Base-by-base conservation (phyloP, 2,797 vertebrate species). In the Karalla daura region DNA sequence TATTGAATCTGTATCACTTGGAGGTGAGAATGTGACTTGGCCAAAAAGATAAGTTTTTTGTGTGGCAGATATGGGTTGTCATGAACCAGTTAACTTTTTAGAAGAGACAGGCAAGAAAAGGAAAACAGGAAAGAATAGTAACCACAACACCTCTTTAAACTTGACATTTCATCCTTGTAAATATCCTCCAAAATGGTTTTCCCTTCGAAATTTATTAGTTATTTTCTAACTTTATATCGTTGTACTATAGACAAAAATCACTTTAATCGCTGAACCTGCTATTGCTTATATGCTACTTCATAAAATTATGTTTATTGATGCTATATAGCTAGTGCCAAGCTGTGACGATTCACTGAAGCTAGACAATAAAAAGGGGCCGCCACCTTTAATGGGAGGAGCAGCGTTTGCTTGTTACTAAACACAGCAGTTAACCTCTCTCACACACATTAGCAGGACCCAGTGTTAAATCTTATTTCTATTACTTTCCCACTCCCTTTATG, bases 401-500 rank as follows among this genome's bases (percentile, higher is more conserved):
- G 80, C 74, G 70, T 87, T 86, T 88, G 80, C 82, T 90, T 89
- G 84, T 92, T 90, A 85, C 89, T 86, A 91, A 92, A 90, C 88
- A 87, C 86, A 77, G 85, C 82, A 89, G 90, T 92, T 93, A 91
- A 92, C 91, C 89, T 91, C 87, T 88, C 90, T 89, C 66, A 68
- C 71, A 78, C 77, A 86, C 86, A 91, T 92, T 91, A 89, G 84
- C 54, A 39, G 59, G 75, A 78, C 80, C 80, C 64, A 78, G 81
- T 86, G 80, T 88, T 91, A 92, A 92, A 93, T 93, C 84, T 89
- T 91, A 83, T 91, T 91, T 89, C 86, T 89, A 89, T 91, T 87
- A 86, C 87, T 89, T 89, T 83, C 51, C 70, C 28, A 53, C 84
- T 84, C 85, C 60, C 72, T 92, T 91, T 89, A 91, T 89, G 89